Base-by-base conservation (phyloP, 2,797 vertebrate genomes). In the Sebastes jordani region DNA sequence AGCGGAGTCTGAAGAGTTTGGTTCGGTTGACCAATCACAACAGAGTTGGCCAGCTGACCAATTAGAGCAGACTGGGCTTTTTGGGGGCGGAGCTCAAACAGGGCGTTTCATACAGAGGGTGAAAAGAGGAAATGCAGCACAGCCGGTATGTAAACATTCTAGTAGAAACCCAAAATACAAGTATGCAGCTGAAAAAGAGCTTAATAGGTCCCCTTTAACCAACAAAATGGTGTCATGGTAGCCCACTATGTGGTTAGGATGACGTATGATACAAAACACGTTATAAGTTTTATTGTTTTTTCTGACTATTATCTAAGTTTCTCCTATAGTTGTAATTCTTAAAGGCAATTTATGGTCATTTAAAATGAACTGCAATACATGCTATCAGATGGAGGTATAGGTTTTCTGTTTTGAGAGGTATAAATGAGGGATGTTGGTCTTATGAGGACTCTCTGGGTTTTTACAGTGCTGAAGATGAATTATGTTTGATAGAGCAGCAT, bases 401-500 rank as follows among this genome's bases (percentile, higher is more conserved):
- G 71, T 81, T 77, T 76, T 74, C 14, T 56, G 46, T 9, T 79
- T 5, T 9, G 25, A 63, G 25, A 25, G 58, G 65, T 52, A 20
- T 32, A 79, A 71, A 61, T 56, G 42, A 60, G 38, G 62, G 68
- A 66, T 52, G 61, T n/a, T 34, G 52, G 23, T 32, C 32, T 46
- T 25, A 3, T 9, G 54, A 55, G 32, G 1, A 2, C 74, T 62
- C 32, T 0, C 20, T 63, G 58, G 25, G 54, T 34, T 82, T 75
- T 42, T 66, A 11, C 23, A 52, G 30, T 7, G 22, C 66, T 4
- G 52, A 68, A 55, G 69, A 81, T 84, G 56, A 82, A 59, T 82
- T 74, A 42, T 68, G 62, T 62, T 67, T 32, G 30, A 69, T 38
- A 18, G 38, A 32, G 54, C 29, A 54, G 49, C 76, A 25, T 82